Conservation (phyloP, 2,797 vertebrate genomes). For the Halcyon chelicuti region DNA sequence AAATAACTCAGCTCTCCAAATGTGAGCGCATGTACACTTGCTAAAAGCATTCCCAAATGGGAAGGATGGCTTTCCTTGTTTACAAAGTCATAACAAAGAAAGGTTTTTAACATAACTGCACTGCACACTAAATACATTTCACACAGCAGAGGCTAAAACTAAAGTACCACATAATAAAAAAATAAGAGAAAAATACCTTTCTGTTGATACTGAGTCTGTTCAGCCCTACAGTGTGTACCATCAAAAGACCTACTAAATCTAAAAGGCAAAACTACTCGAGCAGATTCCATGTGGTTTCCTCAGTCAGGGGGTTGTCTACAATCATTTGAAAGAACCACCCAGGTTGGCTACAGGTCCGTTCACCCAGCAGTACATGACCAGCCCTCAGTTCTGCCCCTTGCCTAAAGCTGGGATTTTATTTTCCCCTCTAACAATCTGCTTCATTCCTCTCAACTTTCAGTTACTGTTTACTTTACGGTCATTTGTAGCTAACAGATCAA, state of each 20-base stretch:
- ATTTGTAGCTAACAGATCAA: slow-evolving; percentile 6
- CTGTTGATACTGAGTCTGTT: not conserved
- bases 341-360: not conserved
- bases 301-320: not conserved
- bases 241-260: not conserved
- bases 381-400: not conserved
- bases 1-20: slow-evolving; percentile 3
- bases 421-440: not conserved
- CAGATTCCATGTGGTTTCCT: not conserved
- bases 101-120: not conserved
- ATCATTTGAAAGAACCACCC: not conserved
- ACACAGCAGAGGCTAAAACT: not conserved
- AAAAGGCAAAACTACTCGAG: not conserved
- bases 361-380: not conserved
- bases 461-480: not conserved
- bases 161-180: not conserved
- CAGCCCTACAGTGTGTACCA: not conserved
- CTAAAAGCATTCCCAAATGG: not conserved
- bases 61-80: not conserved
- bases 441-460: not conserved
- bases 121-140: not conserved
- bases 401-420: not conserved
- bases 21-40: not conserved
- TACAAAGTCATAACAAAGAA: not conserved
- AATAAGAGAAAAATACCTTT: not conserved